Conservation (phyloP, 2,888 invertebrate species). For the Mythimna vitellina region DNA sequence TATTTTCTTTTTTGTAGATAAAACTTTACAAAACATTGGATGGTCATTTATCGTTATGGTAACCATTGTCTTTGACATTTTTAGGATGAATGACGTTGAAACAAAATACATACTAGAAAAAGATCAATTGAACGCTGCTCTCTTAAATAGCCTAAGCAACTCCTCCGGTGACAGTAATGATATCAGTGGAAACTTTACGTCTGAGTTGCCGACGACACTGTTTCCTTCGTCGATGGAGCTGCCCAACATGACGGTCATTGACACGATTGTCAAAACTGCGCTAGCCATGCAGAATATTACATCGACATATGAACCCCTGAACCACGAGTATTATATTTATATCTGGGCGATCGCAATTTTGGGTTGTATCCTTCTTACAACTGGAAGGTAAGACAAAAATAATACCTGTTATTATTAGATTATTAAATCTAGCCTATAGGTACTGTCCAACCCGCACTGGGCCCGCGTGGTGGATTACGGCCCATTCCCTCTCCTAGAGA, state of each 20-base stretch:
- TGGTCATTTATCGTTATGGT: background rate
- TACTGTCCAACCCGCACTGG: no score
- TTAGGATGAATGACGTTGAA: constrained; percentile 87
- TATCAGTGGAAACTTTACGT: constrained; percentile 49
- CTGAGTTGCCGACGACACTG: constrained; percentile 50
- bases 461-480: no score
- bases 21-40: background rate
- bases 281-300: constrained; percentile 75
- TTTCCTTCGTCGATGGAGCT: constrained; percentile 26
- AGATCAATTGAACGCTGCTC: constrained; percentile 23
- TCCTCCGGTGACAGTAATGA: constrained; percentile 41
- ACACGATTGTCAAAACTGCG: constrained; percentile 76
- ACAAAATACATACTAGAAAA: constrained; percentile 47
- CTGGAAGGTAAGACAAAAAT: constrained; percentile 79
- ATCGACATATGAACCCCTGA: constrained; percentile 65
- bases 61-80: constrained; percentile 50
- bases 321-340: constrained; percentile 85
- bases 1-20: background rate
- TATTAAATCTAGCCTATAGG: no score
- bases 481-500: no score
- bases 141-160: constrained; percentile 19
- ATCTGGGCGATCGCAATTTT: constrained; percentile 91
- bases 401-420: background rate
- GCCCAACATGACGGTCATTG: constrained; percentile 75
- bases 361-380: constrained; percentile 91